A percentile compares a stretch with the other conserved stretches of the same genome.
phyloP scores from a whole-genome alignment of 2,113 vertebrate genomes.

The Heloderma charlesbogerti region DNA sequence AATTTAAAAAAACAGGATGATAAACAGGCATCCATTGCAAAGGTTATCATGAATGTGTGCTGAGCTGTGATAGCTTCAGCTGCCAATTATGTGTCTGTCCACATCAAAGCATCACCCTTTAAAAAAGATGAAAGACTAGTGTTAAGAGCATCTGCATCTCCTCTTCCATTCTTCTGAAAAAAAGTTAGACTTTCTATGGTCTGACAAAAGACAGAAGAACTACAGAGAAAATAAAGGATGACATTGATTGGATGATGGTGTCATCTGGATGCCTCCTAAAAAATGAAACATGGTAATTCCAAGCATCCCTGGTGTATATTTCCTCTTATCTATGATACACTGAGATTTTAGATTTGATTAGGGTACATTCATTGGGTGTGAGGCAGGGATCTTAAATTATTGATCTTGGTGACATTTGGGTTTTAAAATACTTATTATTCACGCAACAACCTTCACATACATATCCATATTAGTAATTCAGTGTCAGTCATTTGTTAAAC shows the following conservation, averaged over 20 bases:
- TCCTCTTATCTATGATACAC: not conserved
- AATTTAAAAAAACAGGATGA: too few species aligned
- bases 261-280: not conserved
- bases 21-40: not conserved
- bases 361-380: not conserved
- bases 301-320: not conserved
- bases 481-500: not conserved
- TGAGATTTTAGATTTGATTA: not conserved
- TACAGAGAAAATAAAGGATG: not conserved
- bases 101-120: not conserved
- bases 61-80: not conserved
- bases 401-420: not conserved
- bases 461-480: not conserved
- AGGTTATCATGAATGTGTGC: not conserved
- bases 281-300: not conserved
- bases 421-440: conserved; percentile 1
- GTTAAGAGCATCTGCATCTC: too few species aligned
- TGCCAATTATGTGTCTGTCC: not conserved
- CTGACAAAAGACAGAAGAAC: not conserved
- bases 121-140: too few species aligned
- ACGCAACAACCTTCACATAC: not conserved
- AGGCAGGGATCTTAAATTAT: not conserved
- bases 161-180: not conserved
- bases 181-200: not conserved
- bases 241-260: not conserved